These are phyloP conservation scores for Acrocyrtus sp. DNA, from an alignment of 2,888 invertebrate genomes.

Conservation along the genomic window DNA sequence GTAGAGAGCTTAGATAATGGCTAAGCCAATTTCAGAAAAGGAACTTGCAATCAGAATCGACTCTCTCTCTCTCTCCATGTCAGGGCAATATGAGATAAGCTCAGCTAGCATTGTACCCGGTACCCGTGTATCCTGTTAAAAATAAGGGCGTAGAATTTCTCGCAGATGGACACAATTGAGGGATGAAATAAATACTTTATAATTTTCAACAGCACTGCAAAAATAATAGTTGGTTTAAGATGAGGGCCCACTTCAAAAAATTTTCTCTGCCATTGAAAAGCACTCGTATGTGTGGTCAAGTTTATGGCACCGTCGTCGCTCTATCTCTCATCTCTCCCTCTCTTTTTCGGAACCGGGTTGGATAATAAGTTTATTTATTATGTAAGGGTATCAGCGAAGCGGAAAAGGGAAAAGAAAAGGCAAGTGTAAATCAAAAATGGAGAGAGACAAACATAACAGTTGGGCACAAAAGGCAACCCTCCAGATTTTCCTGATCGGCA, in stretches of 20 bases:
- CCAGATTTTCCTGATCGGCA: slow-evolving; percentile 6
- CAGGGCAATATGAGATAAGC: slow-evolving; percentile 31
- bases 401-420: slow-evolving; percentile 23
- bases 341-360: neutral
- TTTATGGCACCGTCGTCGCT: neutral
- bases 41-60: no score
- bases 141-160: slow-evolving; percentile 22
- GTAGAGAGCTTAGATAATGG: no score
- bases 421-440: slow-evolving; percentile 25
- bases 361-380: slow-evolving; percentile 26
- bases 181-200: slow-evolving; percentile 16
- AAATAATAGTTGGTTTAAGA: no score
- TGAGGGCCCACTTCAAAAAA: no score
- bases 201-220: no score
- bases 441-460: slow-evolving; percentile 46
- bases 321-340: neutral
- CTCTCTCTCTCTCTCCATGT: no score
- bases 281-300: neutral
- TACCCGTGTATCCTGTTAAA: neutral
- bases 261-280: no score
- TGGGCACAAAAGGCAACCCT: slow-evolving; percentile 46
- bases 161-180: slow-evolving; percentile 20
- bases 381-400: slow-evolving; percentile 30
- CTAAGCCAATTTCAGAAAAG: no score
- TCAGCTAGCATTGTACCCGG: neutral